Evolutionary conservation across 2,888 invertebrate species (phyloP), one percentile per base, ranked within the genome.

Genomic region (Merodon equestris): DNA sequence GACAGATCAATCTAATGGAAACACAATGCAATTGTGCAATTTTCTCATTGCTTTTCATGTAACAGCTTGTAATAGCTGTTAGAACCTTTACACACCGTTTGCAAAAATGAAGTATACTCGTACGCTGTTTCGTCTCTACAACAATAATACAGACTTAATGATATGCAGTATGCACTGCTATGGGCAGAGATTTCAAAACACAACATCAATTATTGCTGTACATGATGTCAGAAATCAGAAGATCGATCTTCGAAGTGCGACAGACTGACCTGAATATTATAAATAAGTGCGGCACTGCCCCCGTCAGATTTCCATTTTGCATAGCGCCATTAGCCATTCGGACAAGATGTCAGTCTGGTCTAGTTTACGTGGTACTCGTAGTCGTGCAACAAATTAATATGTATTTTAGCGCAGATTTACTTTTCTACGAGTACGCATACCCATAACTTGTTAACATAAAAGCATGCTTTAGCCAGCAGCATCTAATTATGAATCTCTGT

Each of bases 241-340:
- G 72, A 77, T 72, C 56, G 67, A 67, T 67, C 67, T 51, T 9
- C 47, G 19, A 77, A 72, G 45, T 61, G 51, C 66, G 61, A 57
- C 61, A 34, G 58, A 72, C 9, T 77, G 76, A 77, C 76, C 76
- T 77, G 72, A 77, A 77, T 77, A 67, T 72, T 72, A 45, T 45
- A 48, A 45, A 48, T 53, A 67, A 57, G 51, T 57, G 60, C 40
- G 44, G 66, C 60, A 66, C 72, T 72, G 66, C 60, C 72, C 76
- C 57, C 42, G 42, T 57, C 40, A 53, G 7, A 27, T 53, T 57
- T 47, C 51, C 12, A 27, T 27, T 27, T 7, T 27, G 27, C 7
- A 27, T 27, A 27, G 51, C 38, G 50, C 17, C 7, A 40, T 9
- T 9, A 34, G 14, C 13, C 42, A 27, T 27, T 27, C 27, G 27